Evolutionary conservation across 2,888 invertebrate species (phyloP).

Genomic region (Campoplex capitator): DNA sequence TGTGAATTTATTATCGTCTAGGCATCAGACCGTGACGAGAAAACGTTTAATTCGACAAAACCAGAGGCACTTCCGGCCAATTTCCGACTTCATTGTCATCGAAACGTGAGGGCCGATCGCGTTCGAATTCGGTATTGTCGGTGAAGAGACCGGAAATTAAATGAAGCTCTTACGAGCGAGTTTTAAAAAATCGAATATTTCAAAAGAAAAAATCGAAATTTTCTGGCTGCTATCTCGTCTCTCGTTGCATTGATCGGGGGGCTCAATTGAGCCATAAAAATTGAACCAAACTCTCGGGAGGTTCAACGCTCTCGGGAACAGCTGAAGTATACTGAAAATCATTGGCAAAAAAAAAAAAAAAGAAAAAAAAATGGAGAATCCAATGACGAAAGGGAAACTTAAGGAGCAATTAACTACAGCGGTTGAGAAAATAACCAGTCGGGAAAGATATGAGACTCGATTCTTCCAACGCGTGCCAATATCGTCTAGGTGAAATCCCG

Average conservation of each 20-base stretch:
- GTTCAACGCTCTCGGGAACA: background rate
- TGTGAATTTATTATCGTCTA: conserved; percentile 16
- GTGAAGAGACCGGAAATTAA: conserved; percentile 11
- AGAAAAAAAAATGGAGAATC: background rate
- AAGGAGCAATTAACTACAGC: conserved; percentile 50
- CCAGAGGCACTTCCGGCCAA: conserved; percentile 41
- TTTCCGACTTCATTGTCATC: conserved; percentile 9
- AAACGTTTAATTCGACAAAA: conserved; percentile 39
- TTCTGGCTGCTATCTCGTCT: background rate
- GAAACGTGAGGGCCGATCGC: no score
- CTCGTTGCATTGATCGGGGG: background rate
- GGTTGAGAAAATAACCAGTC: conserved; percentile 61
- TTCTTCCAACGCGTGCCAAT: conserved; percentile 46
- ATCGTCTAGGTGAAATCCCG: conserved; percentile 52
- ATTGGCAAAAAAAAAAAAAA: background rate
- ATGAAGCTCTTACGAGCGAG: background rate
- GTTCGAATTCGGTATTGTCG: background rate
- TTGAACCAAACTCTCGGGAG: background rate
- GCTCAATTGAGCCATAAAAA: background rate
- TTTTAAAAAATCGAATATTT: no score
- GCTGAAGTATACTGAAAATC: conserved; percentile 13
- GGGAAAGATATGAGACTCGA: conserved; percentile 28
- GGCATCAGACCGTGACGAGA: conserved; percentile 30
- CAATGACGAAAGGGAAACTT: conserved; percentile 32
- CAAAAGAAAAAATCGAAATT: background rate